phyloP scores from a whole-genome alignment of 2,113 vertebrate species.

The Platysternon megacephalum region DNA sequence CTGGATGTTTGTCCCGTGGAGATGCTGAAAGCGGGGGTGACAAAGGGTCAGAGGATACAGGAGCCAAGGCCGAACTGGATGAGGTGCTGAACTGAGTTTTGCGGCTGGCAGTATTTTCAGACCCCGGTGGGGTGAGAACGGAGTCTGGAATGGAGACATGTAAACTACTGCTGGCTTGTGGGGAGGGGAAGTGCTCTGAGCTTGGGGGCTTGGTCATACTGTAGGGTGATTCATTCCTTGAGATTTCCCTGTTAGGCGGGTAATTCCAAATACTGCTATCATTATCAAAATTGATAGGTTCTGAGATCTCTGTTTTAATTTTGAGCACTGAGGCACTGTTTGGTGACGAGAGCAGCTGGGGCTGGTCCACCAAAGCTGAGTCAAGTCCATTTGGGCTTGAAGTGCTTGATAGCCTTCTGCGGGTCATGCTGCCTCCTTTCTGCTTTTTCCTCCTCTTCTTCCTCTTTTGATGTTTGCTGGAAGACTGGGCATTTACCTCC shows the following conservation, averaged over 20 bases:
- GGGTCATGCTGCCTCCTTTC: slow-evolving; percentile 88
- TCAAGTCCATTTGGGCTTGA: slow-evolving; percentile 89
- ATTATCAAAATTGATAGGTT: slow-evolving; percentile 99
- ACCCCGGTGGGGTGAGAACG: slow-evolving; percentile 95
- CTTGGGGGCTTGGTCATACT: slow-evolving; percentile 97
- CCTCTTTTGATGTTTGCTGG: slow-evolving; percentile 89
- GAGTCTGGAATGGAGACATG: slow-evolving; percentile 97
- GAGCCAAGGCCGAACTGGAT: slow-evolving; percentile 84
- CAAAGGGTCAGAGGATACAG: slow-evolving; percentile 91
- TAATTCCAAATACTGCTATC: slow-evolving; percentile 99
- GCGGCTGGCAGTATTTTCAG: slow-evolving; percentile 87
- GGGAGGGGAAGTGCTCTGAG: slow-evolving; percentile 93
- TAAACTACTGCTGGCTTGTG: slow-evolving; percentile 86
- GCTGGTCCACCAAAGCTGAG: slow-evolving; percentile 85
- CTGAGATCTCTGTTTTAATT: slow-evolving; percentile 98
- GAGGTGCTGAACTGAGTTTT: slow-evolving; percentile 90
- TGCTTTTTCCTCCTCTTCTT: slow-evolving; percentile 97
- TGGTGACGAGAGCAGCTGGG: slow-evolving; percentile 89
- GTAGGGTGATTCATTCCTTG: slow-evolving; percentile 96
- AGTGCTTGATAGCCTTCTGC: slow-evolving; percentile 88
- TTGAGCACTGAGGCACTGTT: slow-evolving; percentile 93
- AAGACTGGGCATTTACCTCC: slow-evolving; percentile 82
- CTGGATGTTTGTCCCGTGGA: slow-evolving; percentile 95
- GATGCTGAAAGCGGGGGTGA: slow-evolving; percentile 97
- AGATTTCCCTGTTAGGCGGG: slow-evolving; percentile 98